Evolutionary conservation across 2,888 invertebrate species (phyloP).

Genomic region (Microchrysa polita): DNA sequence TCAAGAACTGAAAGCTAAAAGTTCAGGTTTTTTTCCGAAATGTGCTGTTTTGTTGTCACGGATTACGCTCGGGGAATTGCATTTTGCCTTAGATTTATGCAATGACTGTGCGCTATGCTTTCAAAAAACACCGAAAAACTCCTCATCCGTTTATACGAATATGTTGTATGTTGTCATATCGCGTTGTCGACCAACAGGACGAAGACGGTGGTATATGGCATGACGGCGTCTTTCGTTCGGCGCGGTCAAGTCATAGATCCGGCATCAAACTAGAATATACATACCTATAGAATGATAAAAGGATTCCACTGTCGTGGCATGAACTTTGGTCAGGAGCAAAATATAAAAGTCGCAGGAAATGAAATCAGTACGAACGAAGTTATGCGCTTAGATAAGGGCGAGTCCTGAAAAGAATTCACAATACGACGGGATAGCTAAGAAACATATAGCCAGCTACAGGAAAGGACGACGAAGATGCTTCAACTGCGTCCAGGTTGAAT

Average conservation of each 20-base stretch:
- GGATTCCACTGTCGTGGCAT: not conserved
- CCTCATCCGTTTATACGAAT: too few species aligned
- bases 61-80: not conserved
- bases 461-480: too few species aligned
- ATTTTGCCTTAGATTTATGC: slow-evolving; percentile 3
- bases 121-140: not conserved
- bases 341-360: slow-evolving; percentile 42
- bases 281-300: not conserved
- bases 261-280: not conserved
- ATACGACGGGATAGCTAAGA: not conserved
- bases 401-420: slow-evolving; percentile 24
- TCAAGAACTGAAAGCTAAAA: not conserved
- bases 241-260: not conserved
- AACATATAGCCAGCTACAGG: too few species aligned
- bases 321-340: slow-evolving; percentile 23
- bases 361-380: slow-evolving; percentile 33
- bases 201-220: too few species aligned
- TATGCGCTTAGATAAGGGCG: slow-evolving; percentile 37
- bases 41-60: not conserved
- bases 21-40: not conserved
- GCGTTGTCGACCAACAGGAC: too few species aligned
- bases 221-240: too few species aligned
- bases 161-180: too few species aligned
- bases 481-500: too few species aligned
- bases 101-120: slow-evolving; percentile 1